A percentile compares a stretch with the other conserved stretches of the same genome.
Evolutionary conservation across 2,888 invertebrate genomes (phyloP).

Genomic region (Amblyteles armatorius): DNA sequence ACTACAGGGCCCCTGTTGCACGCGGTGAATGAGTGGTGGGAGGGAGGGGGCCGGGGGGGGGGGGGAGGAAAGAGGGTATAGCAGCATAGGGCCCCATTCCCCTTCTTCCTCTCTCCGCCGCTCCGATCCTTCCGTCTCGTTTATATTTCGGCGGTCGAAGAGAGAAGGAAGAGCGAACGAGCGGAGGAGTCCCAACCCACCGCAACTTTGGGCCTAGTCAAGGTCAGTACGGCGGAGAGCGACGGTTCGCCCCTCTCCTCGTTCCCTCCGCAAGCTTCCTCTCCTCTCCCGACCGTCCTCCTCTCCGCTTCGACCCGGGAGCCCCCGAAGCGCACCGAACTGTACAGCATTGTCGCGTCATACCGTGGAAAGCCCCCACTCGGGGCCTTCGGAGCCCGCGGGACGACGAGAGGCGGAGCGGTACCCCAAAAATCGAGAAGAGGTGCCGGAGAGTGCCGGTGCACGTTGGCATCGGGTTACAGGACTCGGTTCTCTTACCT

Average conservation of each 20-base stretch:
- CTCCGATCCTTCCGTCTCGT: slow-evolving; percentile 17
- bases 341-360: slow-evolving; percentile 80
- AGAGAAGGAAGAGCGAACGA: slow-evolving; percentile 65
- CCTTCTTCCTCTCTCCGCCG: slow-evolving; percentile 31
- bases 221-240: slow-evolving; percentile 81
- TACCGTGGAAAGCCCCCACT: slow-evolving; percentile 74
- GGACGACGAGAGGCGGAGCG: slow-evolving; percentile 57
- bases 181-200: slow-evolving; percentile 79
- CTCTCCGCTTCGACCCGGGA: slow-evolving; percentile 43
- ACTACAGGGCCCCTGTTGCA: slow-evolving; percentile 79
- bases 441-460: slow-evolving; percentile 49
- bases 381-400: slow-evolving; percentile 41
- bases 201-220: slow-evolving; percentile 84
- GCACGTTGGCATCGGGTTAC: slow-evolving; percentile 77
- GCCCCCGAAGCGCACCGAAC: slow-evolving; percentile 59
- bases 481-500: slow-evolving; percentile 56
- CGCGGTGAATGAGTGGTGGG: slow-evolving; percentile 63
- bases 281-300: slow-evolving; percentile 37
- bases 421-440: slow-evolving; percentile 51
- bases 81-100: slow-evolving; percentile 70
- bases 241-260: slow-evolving; percentile 61
- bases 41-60: slow-evolving; percentile 54
- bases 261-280: slow-evolving; percentile 56
- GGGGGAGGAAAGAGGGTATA: slow-evolving; percentile 60
- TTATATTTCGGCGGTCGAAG: slow-evolving; percentile 45